These are phyloP conservation scores for Tenrec ecaudatus DNA, from an alignment of 2,113 vertebrate genomes.

Conservation along the genomic window DNA sequence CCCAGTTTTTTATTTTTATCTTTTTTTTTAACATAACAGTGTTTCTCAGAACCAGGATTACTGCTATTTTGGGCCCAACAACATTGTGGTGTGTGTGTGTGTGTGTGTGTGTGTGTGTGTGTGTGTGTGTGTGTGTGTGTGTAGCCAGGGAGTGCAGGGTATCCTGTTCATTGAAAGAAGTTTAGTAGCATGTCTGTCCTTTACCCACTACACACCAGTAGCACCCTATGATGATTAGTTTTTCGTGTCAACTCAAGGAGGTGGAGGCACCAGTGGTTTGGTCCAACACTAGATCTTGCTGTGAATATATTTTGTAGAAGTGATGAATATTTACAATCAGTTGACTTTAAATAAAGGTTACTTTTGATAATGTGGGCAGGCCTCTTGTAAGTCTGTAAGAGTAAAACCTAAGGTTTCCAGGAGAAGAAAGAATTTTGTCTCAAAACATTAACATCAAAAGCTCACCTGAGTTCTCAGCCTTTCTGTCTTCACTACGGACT, in stretches of 20 bases:
- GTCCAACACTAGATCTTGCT: not conserved
- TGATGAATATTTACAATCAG: not conserved
- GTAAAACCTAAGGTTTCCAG: not conserved
- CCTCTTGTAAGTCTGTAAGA: not conserved
- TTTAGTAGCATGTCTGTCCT: not conserved
- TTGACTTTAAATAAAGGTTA: not conserved
- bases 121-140: too few relatives aligned
- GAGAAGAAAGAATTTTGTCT: not conserved
- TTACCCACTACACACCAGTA: constrained; percentile 54
- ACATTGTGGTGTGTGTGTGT: not conserved
- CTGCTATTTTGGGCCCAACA: not conserved
- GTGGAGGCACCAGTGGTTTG: not conserved
- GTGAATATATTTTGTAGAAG: not conserved
- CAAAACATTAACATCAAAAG: not conserved
- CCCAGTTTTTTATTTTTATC: not conserved
- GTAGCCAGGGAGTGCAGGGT: not conserved
- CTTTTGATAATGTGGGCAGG: not conserved
- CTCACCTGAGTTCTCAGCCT: not conserved
- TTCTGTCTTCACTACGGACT: too few relatives aligned
- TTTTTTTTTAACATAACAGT: not conserved
- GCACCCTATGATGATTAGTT: not conserved
- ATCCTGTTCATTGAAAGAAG: not conserved
- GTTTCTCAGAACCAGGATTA: not conserved
- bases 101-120: too few relatives aligned
- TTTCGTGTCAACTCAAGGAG: not conserved